These are phyloP conservation scores for Nomada lathburiana DNA, from an alignment of 2,888 invertebrate species.

Conservation along the genomic window DNA sequence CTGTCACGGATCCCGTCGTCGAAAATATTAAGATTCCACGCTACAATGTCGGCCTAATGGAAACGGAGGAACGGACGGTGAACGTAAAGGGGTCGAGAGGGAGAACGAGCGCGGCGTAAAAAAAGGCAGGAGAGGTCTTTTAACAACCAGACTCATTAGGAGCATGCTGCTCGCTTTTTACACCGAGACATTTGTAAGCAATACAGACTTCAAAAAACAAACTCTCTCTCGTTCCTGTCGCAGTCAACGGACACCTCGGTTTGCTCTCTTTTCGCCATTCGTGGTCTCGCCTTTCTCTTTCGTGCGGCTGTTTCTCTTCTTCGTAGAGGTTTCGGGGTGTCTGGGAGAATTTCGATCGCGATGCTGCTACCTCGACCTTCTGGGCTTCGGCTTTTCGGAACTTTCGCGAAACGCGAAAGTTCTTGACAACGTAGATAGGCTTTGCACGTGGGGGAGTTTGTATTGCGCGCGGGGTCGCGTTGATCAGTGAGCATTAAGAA, in stretches of 20 bases:
- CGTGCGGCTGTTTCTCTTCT: constrained; percentile 32
- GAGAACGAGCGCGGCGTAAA: constrained; percentile 60
- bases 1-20: constrained; percentile 33
- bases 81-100: constrained; percentile 20
- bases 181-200: constrained; percentile 84
- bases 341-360: constrained; percentile 76
- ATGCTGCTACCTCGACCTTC: constrained; percentile 34
- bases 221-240: constrained; percentile 71
- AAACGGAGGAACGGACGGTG: constrained; percentile 45
- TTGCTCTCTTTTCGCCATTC: constrained; percentile 70
- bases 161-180: constrained; percentile 80
- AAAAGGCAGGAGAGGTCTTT: constrained; percentile 78
- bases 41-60: constrained; percentile 77
- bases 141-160: constrained; percentile 84
- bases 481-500: too few relatives aligned
- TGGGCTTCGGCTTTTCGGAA: not conserved
- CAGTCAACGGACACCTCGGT: constrained; percentile 60
- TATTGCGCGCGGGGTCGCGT: too few relatives aligned
- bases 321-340: constrained; percentile 73
- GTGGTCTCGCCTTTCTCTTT: constrained; percentile 24
- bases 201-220: constrained; percentile 82
- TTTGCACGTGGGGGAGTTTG: too few relatives aligned
- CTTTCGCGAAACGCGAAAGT: not conserved
- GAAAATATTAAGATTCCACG: constrained; percentile 74
- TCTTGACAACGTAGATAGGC: too few relatives aligned